phyloP scores from a whole-genome alignment of 2,888 invertebrate genomes.

The Nomada fucata region DNA sequence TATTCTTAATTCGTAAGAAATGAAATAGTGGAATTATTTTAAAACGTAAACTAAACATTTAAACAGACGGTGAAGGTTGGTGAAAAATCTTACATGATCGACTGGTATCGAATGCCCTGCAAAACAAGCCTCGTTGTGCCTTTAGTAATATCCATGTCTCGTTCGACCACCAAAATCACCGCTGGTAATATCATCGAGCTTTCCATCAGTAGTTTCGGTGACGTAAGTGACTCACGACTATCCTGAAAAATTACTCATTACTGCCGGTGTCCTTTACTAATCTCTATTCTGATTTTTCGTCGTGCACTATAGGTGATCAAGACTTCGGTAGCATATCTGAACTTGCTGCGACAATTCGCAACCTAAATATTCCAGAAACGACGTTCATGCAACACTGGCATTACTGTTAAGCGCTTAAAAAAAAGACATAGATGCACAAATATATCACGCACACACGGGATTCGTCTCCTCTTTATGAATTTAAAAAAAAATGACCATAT shows the following conservation, averaged over 20 bases:
- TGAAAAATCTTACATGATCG: conserved; percentile 73
- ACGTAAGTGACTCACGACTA: conserved; percentile 64
- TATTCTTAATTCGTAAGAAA: background rate
- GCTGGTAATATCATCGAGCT: conserved; percentile 76
- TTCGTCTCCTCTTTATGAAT: too few relatives aligned
- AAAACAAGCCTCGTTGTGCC: conserved; percentile 68
- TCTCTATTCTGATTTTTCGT: background rate
- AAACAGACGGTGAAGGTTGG: conserved; percentile 70
- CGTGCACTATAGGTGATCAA: conserved; percentile 66
- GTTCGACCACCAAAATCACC: conserved; percentile 71
- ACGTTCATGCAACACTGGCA: background rate
- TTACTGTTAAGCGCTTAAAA: background rate
- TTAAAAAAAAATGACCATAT: too few relatives aligned
- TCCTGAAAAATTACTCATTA: background rate
- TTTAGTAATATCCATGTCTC: conserved; percentile 71
- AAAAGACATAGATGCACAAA: background rate
- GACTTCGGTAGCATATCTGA: conserved; percentile 72
- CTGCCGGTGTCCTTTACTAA: too few relatives aligned
- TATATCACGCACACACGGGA: background rate
- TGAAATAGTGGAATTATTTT: background rate
- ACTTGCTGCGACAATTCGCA: conserved; percentile 68
- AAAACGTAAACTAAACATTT: conserved; percentile 7
- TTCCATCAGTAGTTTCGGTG: conserved; percentile 72
- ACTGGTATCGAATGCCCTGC: conserved; percentile 74
- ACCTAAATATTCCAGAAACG: conserved; percentile 16